Evolutionary conservation across 2,888 invertebrate species (phyloP), one percentile per base, ranked within the genome.

Genomic region (Alcis repandata): DNA sequence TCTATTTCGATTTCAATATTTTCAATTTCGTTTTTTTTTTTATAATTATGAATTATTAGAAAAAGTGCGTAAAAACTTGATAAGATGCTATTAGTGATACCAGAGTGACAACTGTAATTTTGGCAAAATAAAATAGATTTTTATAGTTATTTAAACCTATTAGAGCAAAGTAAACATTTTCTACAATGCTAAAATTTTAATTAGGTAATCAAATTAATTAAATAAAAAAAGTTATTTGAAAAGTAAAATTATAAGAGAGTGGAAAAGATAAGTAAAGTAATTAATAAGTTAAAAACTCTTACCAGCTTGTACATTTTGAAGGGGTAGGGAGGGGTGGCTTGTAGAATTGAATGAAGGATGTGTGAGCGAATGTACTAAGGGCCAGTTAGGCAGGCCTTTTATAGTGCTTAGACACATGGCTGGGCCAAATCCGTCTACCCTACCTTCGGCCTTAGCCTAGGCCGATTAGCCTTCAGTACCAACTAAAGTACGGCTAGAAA

Each of bases 231-330:
- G n/a, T n/a, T n/a, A n/a, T n/a, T n/a, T n/a, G n/a, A n/a, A n/a
- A n/a, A n/a, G n/a, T n/a, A n/a, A n/a, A n/a, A n/a, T 48, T 48
- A 33, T 33, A 17, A 4, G 1, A 15, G 15, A 48, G 1, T 9
- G 17, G 15, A 6, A 41, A 43, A 9, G 19, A 45, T 45, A 13
- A 45, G 10, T 27, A 46, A 56, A 46, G 1, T 49, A 22, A 46
- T 9, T 19, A 56, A 46, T 46, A 20, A 46, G 15, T 33, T 54
- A 52, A 61, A 38, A 67, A 36, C 61, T 79, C 95, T 95, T 91
- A 95, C 95, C 94, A 95, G 88, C 80, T 94, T 95, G 91, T 93
- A 94, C 95, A 95, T 95, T 86, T 93, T 94, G 90, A 82, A 77
- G 79, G 82, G 81, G 74, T 76, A 72, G 62, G 61, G 72, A 73